Conservation (phyloP, 2,888 invertebrate genomes). For the Celastrina argiolus region DNA sequence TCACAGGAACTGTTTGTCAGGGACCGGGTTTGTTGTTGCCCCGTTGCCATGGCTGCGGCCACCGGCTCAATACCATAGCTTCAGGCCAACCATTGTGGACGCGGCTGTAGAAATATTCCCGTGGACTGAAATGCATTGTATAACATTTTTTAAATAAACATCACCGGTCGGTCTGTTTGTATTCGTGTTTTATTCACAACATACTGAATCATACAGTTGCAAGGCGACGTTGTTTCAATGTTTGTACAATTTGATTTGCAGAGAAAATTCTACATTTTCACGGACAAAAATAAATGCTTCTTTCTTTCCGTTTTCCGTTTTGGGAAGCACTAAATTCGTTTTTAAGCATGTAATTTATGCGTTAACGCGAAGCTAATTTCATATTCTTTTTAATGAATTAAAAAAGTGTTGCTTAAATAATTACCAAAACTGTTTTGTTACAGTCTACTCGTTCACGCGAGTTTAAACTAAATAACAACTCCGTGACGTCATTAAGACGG, state of each 20-base stretch:
- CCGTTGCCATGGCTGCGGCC: not conserved
- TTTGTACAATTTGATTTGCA: not conserved
- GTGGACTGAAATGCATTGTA: not conserved
- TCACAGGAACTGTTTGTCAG: constrained; percentile 4
- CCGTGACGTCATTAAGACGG: not conserved
- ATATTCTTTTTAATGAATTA: not conserved
- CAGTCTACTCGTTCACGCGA: not conserved
- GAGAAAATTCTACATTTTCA: too few relatives aligned
- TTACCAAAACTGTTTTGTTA: not conserved
- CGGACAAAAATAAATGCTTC: too few relatives aligned
- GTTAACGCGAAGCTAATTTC: too few relatives aligned
- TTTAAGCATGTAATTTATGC: too few relatives aligned
- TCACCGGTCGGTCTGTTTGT: not conserved
- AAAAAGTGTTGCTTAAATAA: not conserved
- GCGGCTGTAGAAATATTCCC: not conserved
- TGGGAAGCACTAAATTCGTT: too few relatives aligned
- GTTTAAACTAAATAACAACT: not conserved
- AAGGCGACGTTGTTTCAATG: not conserved
- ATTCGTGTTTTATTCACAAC: not conserved
- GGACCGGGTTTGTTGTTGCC: not conserved
- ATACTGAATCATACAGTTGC: not conserved
- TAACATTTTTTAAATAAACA: not conserved
- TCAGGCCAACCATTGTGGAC: not conserved
- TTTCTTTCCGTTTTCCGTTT: too few relatives aligned
- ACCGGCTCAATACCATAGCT: too few relatives aligned